These are phyloP conservation scores for Eumerus sabulonum DNA, from an alignment of 2,888 invertebrate species.

Conservation along the genomic window DNA sequence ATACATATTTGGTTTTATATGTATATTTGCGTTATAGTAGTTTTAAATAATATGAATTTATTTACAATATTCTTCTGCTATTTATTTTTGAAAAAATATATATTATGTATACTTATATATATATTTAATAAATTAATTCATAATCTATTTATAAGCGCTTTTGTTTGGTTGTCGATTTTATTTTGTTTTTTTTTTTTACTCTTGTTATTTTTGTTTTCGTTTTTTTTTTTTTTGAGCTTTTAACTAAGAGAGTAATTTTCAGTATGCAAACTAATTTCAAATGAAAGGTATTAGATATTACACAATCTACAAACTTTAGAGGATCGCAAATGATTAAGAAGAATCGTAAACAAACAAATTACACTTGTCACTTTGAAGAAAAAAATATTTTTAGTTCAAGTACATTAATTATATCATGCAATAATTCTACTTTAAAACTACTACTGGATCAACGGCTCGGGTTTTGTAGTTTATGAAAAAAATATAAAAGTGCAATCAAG, in stretches of 20 bases:
- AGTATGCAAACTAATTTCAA: conserved; percentile 14
- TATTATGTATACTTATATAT: conserved; percentile 67
- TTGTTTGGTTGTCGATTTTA: conserved; percentile 67
- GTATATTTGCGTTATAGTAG: conserved; percentile 32
- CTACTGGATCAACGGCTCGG: conserved; percentile 57
- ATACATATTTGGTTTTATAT: conserved; percentile 41
- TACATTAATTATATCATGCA: conserved; percentile 41
- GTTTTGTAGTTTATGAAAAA: neutral
- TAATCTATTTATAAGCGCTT: conserved; percentile 70
- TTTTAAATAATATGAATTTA: conserved; percentile 59
- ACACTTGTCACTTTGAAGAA: too few species aligned
- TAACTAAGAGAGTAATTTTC: conserved; percentile 56
- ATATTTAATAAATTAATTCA: conserved; percentile 69
- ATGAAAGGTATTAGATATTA: neutral
- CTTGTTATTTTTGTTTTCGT: conserved; percentile 53
- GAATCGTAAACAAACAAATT: conserved; percentile 20
- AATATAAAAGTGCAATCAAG: conserved; percentile 17
- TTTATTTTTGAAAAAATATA: conserved; percentile 68
- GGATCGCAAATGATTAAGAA: conserved; percentile 38
- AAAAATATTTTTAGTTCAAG: conserved; percentile 11
- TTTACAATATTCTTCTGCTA: conserved; percentile 53
- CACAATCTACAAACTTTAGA: conserved; percentile 7
- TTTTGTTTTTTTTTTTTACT: conserved; percentile 43
- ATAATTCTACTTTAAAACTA: conserved; percentile 63
- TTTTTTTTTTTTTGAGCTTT: conserved; percentile 72